A percentile compares a stretch with the other conserved stretches of the same genome.
Evolutionary conservation across 1,140 invertebrate species (phyloP).

Genomic region (Coptotermes formosanus): DNA sequence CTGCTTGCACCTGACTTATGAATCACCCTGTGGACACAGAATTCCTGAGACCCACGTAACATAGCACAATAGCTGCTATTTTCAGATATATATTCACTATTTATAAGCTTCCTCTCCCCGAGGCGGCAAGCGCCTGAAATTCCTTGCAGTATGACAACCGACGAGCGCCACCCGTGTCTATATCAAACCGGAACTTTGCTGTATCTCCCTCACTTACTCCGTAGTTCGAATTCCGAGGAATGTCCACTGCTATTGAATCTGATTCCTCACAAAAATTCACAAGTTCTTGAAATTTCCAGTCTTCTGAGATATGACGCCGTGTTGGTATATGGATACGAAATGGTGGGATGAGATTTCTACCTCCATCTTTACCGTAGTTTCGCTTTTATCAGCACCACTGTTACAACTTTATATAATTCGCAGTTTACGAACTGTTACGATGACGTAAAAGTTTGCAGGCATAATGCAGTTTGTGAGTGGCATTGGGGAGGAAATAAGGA

Average conservation of each 20-base stretch:
- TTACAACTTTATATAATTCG: no score
- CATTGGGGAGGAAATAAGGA: no score
- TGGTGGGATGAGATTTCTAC: no score
- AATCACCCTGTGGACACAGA: not conserved
- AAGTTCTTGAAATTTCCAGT: no score
- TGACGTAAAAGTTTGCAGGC: no score
- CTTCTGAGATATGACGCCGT: no score
- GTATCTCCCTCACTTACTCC: not conserved
- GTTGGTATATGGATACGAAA: no score
- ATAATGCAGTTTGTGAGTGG: no score
- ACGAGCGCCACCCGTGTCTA: not conserved
- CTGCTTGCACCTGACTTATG: not conserved
- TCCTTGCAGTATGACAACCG: not conserved
- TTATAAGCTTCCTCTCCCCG: constrained; percentile 5
- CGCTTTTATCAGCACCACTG: no score
- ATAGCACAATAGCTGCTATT: not conserved
- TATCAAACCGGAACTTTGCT: not conserved
- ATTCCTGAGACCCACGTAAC: constrained; percentile 6
- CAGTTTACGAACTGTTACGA: no score
- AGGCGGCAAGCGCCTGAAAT: not conserved
- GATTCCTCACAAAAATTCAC: no score
- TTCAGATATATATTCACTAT: constrained; percentile 14
- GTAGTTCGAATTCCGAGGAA: not conserved
- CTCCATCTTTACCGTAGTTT: no score
- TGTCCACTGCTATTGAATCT: not conserved